Base-by-base conservation (phyloP, 2,797 vertebrate genomes). In the Cuniculus paca region DNA sequence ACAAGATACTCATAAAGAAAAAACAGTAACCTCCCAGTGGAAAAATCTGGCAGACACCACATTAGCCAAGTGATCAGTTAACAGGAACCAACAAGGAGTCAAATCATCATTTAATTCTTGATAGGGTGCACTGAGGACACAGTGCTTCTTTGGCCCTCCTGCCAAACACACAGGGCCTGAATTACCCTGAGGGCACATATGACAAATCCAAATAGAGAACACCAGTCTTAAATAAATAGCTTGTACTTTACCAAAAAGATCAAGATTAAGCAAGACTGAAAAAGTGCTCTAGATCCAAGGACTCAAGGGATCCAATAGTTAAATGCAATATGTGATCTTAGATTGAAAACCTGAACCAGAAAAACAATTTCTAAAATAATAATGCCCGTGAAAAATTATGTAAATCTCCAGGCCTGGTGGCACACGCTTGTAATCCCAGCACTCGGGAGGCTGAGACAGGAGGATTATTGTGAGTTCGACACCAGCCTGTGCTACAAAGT, bases 331-430 rank as follows among this genome's bases (percentile, higher is more conserved):
- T 24, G 28, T 6, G 16, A 54, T n/a, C 36, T 31, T 31, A 61
- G 50, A 81, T 1, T 70, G 22, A 91, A 95, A 88, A 22, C 26
- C n/a, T 48, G 13, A 93, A 61, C 17, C 58, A 68, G 26, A 65
- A 91, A 82, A 90, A 79, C 36, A 60, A 75, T n/a, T 45, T 70
- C 54, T 72, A 88, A 90, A 81, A 50, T 36, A 90, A n/a, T 39
- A 68, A 75, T 48, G 42, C 14, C 72, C 42, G 7, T 75, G 6
- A 56, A 86, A 54, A 36, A 50, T 17, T 1, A 26, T 28, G 5
- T 9, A 56, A 88, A 31, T 79, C 61, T n/a, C n/a, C n/a, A n/a
- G n/a, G n/a, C n/a, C n/a, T n/a, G n/a, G n/a, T n/a, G n/a, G n/a
- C n/a, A n/a, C n/a, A n/a, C n/a, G n/a, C n/a, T n/a, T n/a, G n/a